Evolutionary conservation across 2,888 invertebrate species (phyloP).

Genomic region (Diaphora mendica): DNA sequence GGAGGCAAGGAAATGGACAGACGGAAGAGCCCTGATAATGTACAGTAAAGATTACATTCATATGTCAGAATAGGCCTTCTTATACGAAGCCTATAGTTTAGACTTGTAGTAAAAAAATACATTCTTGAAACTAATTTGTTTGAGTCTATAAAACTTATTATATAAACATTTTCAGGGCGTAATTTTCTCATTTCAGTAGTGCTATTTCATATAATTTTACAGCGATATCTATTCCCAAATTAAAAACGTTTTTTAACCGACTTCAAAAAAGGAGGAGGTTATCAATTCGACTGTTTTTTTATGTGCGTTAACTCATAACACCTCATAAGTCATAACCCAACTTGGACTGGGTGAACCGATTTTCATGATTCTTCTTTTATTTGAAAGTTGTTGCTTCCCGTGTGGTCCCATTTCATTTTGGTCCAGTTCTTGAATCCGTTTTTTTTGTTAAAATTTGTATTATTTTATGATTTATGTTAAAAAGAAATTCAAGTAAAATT

Average conservation of each 20-base stretch:
- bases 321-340: too few relatives aligned
- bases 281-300: too few relatives aligned
- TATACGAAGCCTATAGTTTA: not conserved
- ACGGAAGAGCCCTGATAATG: conserved; percentile 37
- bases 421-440: too few relatives aligned
- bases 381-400: too few relatives aligned
- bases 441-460: too few relatives aligned
- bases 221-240: too few relatives aligned
- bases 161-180: not conserved
- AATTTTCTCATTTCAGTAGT: not conserved
- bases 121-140: not conserved
- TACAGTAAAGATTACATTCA: conserved; percentile 26
- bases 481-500: not conserved
- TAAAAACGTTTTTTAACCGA: too few relatives aligned
- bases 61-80: not conserved
- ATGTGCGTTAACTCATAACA: too few relatives aligned
- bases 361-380: too few relatives aligned
- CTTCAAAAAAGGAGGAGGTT: too few relatives aligned
- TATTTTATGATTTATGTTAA: not conserved
- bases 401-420: too few relatives aligned
- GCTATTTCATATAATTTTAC: not conserved
- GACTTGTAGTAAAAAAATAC: not conserved
- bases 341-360: too few relatives aligned
- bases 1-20: conserved; percentile 45
- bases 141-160: not conserved